Evolutionary conservation across 2,888 invertebrate genomes (phyloP).

Genomic region (Osmoderma eremita): DNA sequence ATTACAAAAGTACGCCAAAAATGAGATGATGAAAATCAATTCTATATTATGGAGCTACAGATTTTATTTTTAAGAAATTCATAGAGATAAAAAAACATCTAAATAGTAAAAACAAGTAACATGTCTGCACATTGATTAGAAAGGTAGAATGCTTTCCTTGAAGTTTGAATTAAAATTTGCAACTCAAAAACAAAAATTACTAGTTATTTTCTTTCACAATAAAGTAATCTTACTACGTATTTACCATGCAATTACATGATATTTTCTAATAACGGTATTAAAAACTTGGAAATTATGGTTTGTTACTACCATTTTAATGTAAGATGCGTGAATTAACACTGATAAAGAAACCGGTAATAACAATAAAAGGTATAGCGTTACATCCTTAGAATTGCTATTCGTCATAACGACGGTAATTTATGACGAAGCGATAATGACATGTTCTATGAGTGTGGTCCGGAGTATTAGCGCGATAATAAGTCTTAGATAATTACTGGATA

Average conservation of each 20-base stretch:
- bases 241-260: not conserved
- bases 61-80: constrained; percentile 1
- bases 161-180: too few species aligned
- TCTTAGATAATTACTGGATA: constrained; percentile 39
- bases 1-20: constrained; percentile 3
- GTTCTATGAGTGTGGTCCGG: constrained; percentile 31
- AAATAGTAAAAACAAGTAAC: too few species aligned
- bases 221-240: too few species aligned
- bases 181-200: too few species aligned
- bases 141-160: too few species aligned
- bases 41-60: too few species aligned
- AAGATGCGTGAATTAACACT: constrained; percentile 4
- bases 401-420: constrained; percentile 13
- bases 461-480: constrained; percentile 34
- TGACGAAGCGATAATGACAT: constrained; percentile 21
- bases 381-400: constrained; percentile 4
- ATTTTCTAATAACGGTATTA: not conserved
- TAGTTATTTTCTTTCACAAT: too few species aligned
- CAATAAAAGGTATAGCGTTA: constrained; percentile 42
- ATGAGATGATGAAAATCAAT: too few species aligned
- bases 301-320: not conserved
- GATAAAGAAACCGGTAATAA: constrained; percentile 8
- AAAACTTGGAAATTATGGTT: constrained; percentile 4
- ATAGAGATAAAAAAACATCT: too few species aligned
- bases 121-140: too few species aligned